These are phyloP conservation scores for Rotaria macrura DNA, from an alignment of 2,888 invertebrate species.

Conservation along the genomic window DNA sequence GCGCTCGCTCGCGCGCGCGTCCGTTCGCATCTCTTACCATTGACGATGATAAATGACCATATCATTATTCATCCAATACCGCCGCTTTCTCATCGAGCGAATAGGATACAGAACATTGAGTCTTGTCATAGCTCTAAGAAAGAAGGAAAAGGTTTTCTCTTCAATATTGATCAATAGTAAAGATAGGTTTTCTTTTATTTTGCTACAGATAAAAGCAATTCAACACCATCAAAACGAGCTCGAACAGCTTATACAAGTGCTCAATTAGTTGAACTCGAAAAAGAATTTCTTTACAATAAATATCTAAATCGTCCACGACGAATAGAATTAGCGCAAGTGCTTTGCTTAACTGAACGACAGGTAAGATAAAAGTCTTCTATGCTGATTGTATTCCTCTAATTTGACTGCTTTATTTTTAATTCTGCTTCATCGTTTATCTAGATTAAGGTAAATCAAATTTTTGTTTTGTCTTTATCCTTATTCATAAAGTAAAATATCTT, in stretches of 20 bases:
- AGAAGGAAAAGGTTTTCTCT: not conserved
- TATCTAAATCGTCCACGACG: constrained; percentile 68
- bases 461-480: not conserved
- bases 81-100: constrained; percentile 3
- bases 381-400: no score
- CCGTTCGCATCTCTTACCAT: not conserved
- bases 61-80: constrained; percentile 15
- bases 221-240: constrained; percentile 56
- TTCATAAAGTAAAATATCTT: not conserved
- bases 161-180: not conserved
- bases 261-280: constrained; percentile 68
- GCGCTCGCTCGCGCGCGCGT: not conserved
- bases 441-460: not conserved
- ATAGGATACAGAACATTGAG: constrained; percentile 12
- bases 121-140: not conserved
- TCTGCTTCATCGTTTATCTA: not conserved
- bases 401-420: not conserved
- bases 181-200: not conserved
- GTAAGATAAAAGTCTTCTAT: constrained; percentile 55
- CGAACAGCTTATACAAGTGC: constrained; percentile 70
- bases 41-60: constrained; percentile 15
- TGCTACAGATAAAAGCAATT: not conserved
- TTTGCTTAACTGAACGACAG: constrained; percentile 66
- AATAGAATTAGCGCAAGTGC: constrained; percentile 63
- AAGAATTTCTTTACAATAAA: constrained; percentile 64